A percentile compares a stretch with the other conserved stretches of the same genome.
phyloP scores from a whole-genome alignment of 2,113 vertebrate species.

The Prietella phreatophila region DNA sequence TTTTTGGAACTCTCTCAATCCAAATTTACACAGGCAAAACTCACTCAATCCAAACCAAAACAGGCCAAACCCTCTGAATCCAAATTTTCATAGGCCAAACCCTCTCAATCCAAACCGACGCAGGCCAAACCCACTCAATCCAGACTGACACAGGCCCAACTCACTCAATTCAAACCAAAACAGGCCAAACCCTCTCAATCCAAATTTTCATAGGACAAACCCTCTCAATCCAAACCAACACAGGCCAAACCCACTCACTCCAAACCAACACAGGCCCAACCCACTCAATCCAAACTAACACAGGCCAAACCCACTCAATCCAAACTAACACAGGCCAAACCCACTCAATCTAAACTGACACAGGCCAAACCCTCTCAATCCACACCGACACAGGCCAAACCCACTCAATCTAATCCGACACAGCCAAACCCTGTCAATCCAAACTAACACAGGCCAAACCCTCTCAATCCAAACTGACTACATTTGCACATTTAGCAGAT shows the following conservation, averaged over 20 bases:
- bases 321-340: not conserved
- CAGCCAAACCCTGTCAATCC: not conserved
- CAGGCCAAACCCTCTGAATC: not conserved
- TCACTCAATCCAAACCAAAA: no score
- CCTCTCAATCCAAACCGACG: not conserved
- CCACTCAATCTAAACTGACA: not conserved
- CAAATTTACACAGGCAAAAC: not conserved
- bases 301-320: not conserved
- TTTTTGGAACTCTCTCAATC: not conserved
- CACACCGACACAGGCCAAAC: not conserved
- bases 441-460: not conserved
- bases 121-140: not conserved
- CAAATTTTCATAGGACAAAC: not conserved
- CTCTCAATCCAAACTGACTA: not conserved
- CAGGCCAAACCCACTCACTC: not conserved
- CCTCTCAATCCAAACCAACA: not conserved
- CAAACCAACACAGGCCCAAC: not conserved
- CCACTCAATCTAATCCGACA: not conserved
- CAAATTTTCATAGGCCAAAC: not conserved
- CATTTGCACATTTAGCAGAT: not conserved
- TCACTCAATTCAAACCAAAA: not conserved
- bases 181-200: not conserved
- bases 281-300: not conserved
- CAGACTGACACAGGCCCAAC: not conserved
- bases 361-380: not conserved